phyloP scores from a whole-genome alignment of 2,888 invertebrate genomes.

The Callyntrura sp. region DNA sequence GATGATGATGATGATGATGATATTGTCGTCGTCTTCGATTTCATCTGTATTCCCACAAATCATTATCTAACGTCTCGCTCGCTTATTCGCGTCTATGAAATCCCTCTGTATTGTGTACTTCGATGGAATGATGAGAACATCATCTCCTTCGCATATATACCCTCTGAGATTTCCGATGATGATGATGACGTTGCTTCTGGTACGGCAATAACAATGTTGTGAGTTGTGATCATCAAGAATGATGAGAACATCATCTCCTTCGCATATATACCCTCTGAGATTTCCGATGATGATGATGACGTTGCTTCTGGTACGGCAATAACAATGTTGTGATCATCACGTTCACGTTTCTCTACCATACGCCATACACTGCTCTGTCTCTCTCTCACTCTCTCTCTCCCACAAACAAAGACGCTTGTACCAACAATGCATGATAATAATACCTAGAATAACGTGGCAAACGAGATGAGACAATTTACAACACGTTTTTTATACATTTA shows the following conservation, averaged over 20 bases:
- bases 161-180: slow-evolving; percentile 13
- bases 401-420: slow-evolving; percentile 2
- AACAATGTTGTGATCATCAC: not conserved
- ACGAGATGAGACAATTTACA: no score
- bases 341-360: not conserved
- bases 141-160: not conserved
- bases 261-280: slow-evolving; percentile 19
- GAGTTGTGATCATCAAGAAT: no score
- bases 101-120: not conserved
- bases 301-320: not conserved
- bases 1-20: no score
- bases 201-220: not conserved
- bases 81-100: no score
- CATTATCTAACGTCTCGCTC: not conserved
- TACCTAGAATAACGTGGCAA: no score
- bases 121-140: not conserved
- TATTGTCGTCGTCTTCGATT: not conserved
- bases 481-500: no score
- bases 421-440: slow-evolving; percentile 15
- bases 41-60: slow-evolving; percentile 8
- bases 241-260: no score
- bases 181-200: slow-evolving; percentile 12
- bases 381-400: not conserved
- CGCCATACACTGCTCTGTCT: not conserved
- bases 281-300: not conserved